Evolutionary conservation across 37 sponge, comb jelly and placozoan genomes (phyloP).

Genomic region (Halisarca cf. caerulea): DNA sequence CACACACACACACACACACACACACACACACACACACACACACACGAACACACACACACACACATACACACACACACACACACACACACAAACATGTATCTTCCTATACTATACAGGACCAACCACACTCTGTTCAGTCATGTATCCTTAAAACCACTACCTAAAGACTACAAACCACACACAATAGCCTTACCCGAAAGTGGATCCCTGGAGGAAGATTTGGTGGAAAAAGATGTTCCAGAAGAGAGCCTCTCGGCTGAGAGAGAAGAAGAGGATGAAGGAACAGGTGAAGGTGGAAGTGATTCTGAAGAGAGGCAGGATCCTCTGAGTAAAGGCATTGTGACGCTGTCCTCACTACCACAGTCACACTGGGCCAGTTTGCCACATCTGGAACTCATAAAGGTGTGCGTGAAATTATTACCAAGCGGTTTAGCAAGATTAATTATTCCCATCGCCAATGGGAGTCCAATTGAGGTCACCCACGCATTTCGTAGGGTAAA

Average conservation of each 20-base stretch:
- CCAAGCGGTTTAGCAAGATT: too few relatives aligned
- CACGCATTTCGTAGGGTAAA: too few relatives aligned
- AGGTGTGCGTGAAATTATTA: constrained; percentile 55
- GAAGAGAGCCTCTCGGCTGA: not conserved
- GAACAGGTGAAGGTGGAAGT: not conserved
- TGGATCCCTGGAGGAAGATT: not conserved
- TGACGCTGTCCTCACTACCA: constrained; percentile 83
- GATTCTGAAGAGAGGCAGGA: constrained; percentile 7
- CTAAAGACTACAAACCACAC: constrained; percentile 38
- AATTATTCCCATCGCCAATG: too few relatives aligned
- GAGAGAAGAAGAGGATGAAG: constrained; percentile 24
- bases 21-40: too few relatives aligned
- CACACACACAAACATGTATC: too few relatives aligned
- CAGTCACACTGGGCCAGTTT: constrained; percentile 87
- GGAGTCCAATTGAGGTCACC: too few relatives aligned
- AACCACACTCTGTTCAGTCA: constrained; percentile 81
- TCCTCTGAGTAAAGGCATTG: constrained; percentile 53
- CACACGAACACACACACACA: too few relatives aligned
- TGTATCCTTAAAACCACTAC: constrained; percentile 78
- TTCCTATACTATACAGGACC: constrained; percentile 43
- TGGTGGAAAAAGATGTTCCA: constrained; percentile 7
- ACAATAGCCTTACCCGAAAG: constrained; percentile 39
- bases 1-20: too few relatives aligned
- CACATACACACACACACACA: too few relatives aligned
- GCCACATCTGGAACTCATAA: constrained; percentile 80